These are phyloP conservation scores for Melolontha melolontha DNA, from an alignment of 2,888 invertebrate genomes.

Conservation along the genomic window DNA sequence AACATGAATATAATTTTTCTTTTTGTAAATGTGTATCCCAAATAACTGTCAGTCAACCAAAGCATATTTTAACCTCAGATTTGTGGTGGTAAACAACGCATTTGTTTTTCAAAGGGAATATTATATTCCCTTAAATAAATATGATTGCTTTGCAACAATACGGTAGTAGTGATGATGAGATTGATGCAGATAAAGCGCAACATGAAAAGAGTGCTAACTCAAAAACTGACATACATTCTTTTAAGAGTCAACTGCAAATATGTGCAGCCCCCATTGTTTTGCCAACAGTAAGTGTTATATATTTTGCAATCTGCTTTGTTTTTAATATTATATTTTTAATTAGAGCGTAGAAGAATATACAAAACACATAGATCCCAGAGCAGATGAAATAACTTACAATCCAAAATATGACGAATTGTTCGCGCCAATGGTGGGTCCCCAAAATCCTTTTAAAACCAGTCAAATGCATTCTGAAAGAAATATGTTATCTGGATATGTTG, in stretches of 20 bases:
- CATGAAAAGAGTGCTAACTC: constrained; percentile 53
- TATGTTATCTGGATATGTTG: constrained; percentile 93
- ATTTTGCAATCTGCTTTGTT: too few species aligned
- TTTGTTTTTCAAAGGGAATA: background rate
- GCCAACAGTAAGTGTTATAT: constrained; percentile 73
- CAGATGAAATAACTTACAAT: constrained; percentile 89
- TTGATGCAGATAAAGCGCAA: constrained; percentile 63
- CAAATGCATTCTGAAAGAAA: constrained; percentile 91
- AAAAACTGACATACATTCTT: constrained; percentile 66
- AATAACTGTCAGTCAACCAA: background rate
- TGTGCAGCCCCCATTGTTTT: constrained; percentile 88
- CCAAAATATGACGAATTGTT: constrained; percentile 95
- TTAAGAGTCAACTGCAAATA: constrained; percentile 75
- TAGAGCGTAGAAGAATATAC: constrained; percentile 80
- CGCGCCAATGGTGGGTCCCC: constrained; percentile 91
- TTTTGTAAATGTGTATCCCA: too few species aligned
- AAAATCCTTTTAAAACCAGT: constrained; percentile 92
- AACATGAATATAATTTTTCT: too few species aligned
- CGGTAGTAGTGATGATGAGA: constrained; percentile 79
- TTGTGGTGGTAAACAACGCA: background rate
- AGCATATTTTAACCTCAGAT: background rate
- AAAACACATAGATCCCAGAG: constrained; percentile 80
- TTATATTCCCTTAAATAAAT: constrained; percentile 46
- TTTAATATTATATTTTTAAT: constrained; percentile 50
- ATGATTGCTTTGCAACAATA: constrained; percentile 84